Percentiles rank a stretch among this genome's conserved stretches.
These are phyloP conservation scores for Terebella lapidaria DNA, from an alignment of 2,888 invertebrate genomes.

Conservation along the genomic window DNA sequence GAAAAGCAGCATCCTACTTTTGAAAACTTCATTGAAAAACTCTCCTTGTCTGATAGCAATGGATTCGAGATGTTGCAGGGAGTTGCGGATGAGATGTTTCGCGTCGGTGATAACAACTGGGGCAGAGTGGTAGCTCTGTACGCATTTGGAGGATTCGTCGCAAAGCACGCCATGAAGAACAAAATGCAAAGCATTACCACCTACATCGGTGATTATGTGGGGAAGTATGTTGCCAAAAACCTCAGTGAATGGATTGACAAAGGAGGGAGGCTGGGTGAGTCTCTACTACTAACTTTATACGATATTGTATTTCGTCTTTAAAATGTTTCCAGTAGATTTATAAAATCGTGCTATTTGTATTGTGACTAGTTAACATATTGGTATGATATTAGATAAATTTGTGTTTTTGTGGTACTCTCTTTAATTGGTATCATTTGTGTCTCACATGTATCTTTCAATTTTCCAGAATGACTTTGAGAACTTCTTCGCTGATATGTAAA, in stretches of 20 bases:
- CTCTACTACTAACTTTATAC: too few species aligned
- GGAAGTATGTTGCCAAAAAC: constrained; percentile 45
- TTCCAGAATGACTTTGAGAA: not conserved
- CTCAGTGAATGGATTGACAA: constrained; percentile 44
- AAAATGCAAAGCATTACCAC: constrained; percentile 12
- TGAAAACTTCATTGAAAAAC: not conserved
- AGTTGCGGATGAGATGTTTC: constrained; percentile 46
- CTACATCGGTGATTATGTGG: constrained; percentile 32
- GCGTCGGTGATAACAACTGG: constrained; percentile 48
- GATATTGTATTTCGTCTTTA: too few species aligned
- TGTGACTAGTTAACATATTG: too few species aligned
- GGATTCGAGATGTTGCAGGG: not conserved
- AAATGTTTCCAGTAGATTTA: too few species aligned
- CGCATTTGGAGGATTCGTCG: constrained; percentile 42
- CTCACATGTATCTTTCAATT: too few species aligned
- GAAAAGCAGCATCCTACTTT: not conserved
- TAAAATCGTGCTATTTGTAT: not conserved
- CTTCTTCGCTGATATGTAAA: not conserved
- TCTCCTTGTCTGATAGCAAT: not conserved
- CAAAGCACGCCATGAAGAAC: constrained; percentile 26
- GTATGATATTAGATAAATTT: too few species aligned
- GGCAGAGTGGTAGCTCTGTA: constrained; percentile 47
- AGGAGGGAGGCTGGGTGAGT: constrained; percentile 49
- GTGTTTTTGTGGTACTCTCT: too few species aligned
- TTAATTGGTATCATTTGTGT: too few species aligned